Conservation (phyloP, 2,113 vertebrate species). For the Plotosus lineatus region DNA sequence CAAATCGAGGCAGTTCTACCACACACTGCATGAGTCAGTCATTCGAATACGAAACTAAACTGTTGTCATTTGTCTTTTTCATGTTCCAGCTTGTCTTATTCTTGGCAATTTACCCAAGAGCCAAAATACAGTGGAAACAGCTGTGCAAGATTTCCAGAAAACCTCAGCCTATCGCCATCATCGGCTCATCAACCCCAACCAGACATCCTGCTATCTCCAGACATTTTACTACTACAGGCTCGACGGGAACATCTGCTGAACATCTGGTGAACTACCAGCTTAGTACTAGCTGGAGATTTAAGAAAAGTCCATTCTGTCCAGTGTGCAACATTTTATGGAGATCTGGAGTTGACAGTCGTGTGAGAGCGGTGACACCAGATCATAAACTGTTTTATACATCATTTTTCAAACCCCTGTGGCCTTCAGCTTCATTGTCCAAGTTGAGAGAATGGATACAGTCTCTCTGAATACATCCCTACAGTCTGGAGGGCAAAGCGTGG, state of each 20-base stretch:
- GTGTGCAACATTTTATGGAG: neutral
- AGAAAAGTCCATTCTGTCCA: neutral
- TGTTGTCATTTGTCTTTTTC: neutral
- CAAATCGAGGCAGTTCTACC: neutral
- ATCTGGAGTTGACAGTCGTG: neutral
- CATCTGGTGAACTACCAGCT: neutral
- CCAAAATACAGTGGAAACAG: conserved; percentile 8
- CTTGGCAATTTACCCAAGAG: conserved; percentile 1
- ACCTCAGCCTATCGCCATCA: conserved; percentile 20
- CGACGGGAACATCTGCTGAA: conserved; percentile 7
- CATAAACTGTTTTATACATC: neutral
- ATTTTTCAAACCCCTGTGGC: no score
- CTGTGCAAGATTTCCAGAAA: neutral
- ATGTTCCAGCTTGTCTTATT: neutral
- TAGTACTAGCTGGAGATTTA: neutral
- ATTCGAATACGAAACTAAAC: neutral
- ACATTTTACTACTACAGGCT: conserved; percentile 11
- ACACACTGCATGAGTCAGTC: neutral
- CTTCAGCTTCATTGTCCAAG: neutral
- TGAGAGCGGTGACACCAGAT: neutral
- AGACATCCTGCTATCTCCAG: conserved; percentile 27
- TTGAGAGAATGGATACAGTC: conserved; percentile 38
- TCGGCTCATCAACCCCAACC: conserved; percentile 12
- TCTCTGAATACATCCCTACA: conserved; percentile 41
- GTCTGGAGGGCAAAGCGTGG: conserved; percentile 34